These are phyloP conservation scores for Clytia hemisphaerica DNA, from an alignment of 30 jellyfish, hydroid and myxozoan species.

Conservation along the genomic window DNA sequence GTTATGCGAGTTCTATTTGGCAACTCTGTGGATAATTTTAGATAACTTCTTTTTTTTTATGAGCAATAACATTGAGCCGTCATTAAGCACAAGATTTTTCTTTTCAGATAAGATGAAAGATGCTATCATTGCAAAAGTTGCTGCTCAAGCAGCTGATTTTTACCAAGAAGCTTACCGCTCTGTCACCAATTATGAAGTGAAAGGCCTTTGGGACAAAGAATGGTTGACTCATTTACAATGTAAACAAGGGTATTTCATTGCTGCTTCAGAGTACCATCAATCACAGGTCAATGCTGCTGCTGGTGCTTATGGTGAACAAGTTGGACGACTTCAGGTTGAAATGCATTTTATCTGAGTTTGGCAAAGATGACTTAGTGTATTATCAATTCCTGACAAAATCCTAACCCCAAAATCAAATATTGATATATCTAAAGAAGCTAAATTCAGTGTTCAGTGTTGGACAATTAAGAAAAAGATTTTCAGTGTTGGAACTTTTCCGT, in stretches of 20 bases:
- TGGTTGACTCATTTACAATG: slow-evolving; percentile 76
- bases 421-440: too few species aligned
- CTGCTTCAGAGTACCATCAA: slow-evolving; percentile 90
- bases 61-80: not conserved
- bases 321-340: slow-evolving; percentile 84
- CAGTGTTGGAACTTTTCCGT: too few species aligned
- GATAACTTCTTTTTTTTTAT: not conserved
- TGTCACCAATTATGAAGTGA: slow-evolving; percentile 72
- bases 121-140: slow-evolving; percentile 87
- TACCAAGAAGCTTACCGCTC: slow-evolving; percentile 78
- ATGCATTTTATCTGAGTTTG: not conserved
- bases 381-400: not conserved
- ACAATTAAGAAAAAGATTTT: too few species aligned
- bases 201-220: slow-evolving; percentile 91
- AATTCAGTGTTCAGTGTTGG: too few species aligned
- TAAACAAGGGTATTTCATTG: slow-evolving; percentile 73
- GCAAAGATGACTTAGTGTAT: not conserved
- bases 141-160: slow-evolving; percentile 83
- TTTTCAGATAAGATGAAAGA: slow-evolving; percentile 81
- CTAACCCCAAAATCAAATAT: too few species aligned
- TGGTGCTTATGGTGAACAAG: slow-evolving; percentile 84
- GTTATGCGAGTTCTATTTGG: not conserved
- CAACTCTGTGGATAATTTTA: not conserved
- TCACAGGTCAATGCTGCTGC: slow-evolving; percentile 50
- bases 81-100: too few species aligned